Evolutionary conservation across 1,140 invertebrate genomes (phyloP).

Genomic region (Pseudomyrmex flavicornis): DNA sequence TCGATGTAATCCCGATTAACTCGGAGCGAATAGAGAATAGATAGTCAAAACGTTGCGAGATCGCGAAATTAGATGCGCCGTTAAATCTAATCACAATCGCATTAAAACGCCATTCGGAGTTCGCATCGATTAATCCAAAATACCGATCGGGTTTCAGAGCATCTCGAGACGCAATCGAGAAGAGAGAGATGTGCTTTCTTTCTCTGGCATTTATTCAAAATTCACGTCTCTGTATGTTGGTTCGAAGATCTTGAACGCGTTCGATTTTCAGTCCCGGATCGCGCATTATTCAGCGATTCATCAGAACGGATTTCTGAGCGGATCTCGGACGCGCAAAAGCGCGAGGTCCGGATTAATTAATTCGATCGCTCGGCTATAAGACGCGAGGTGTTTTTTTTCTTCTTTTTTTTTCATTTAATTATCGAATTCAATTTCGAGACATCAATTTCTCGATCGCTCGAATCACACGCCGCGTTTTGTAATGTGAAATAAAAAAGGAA

Average conservation of each 20-base stretch:
- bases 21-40: constrained; percentile 47
- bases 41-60: constrained; percentile 31
- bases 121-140: constrained; percentile 46
- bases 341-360: constrained; percentile 61
- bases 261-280: constrained; percentile 29
- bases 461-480: neutral
- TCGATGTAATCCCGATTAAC: neutral
- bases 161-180: neutral
- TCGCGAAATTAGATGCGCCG: constrained; percentile 17
- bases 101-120: constrained; percentile 50
- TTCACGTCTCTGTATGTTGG: constrained; percentile 12
- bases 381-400: neutral
- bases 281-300: constrained; percentile 64
- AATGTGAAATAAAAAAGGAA: neutral
- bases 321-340: neutral
- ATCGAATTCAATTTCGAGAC: constrained; percentile 23
- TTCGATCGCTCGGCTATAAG: constrained; percentile 55
- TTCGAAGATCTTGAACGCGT: constrained; percentile 11
- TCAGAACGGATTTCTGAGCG: constrained; percentile 52
- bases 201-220: constrained; percentile 56
- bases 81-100: constrained; percentile 33
- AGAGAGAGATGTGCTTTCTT: neutral
- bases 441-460: constrained; percentile 15
- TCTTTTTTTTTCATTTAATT: constrained; percentile 34
- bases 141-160: constrained; percentile 9